Conservation (phyloP, 1,140 invertebrate genomes). For the Scaptomyza graminum region DNA sequence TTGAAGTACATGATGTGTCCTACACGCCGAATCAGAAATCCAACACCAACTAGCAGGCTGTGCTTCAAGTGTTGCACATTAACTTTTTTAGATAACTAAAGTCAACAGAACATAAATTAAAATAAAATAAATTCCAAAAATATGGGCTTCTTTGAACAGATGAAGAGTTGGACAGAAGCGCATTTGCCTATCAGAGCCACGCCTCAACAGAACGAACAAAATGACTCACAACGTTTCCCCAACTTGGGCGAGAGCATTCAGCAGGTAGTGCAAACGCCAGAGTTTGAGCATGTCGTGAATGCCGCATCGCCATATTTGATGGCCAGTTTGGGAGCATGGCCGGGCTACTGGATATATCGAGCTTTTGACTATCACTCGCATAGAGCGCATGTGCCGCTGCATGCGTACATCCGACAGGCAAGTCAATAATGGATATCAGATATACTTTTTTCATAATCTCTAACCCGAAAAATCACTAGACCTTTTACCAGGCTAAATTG, state of each 20-base stretch:
- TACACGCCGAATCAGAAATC: background rate
- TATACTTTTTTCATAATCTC: background rate
- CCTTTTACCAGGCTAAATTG: slow-evolving; percentile 72
- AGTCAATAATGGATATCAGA: background rate
- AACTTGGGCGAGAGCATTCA: slow-evolving; percentile 65
- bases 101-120: background rate
- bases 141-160: slow-evolving; percentile 38
- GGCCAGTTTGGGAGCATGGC: slow-evolving; percentile 66
- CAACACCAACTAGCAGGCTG: slow-evolving; percentile 15
- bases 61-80: slow-evolving; percentile 3
- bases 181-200: background rate
- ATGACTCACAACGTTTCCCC: slow-evolving; percentile 4
- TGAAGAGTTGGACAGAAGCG: slow-evolving; percentile 32
- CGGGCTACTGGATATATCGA: slow-evolving; percentile 67
- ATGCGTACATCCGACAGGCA: slow-evolving; percentile 69
- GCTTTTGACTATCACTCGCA: slow-evolving; percentile 67
- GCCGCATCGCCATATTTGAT: slow-evolving; percentile 57
- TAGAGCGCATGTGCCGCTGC: slow-evolving; percentile 54
- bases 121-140: background rate
- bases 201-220: background rate
- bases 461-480: slow-evolving; percentile 33
- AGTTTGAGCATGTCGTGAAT: slow-evolving; percentile 46
- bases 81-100: too few species aligned
- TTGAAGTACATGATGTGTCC: slow-evolving; percentile 33
- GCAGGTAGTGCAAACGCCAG: slow-evolving; percentile 48